Conservation (phyloP, 2,888 invertebrate genomes). For the Xanthorhoe designata region DNA sequence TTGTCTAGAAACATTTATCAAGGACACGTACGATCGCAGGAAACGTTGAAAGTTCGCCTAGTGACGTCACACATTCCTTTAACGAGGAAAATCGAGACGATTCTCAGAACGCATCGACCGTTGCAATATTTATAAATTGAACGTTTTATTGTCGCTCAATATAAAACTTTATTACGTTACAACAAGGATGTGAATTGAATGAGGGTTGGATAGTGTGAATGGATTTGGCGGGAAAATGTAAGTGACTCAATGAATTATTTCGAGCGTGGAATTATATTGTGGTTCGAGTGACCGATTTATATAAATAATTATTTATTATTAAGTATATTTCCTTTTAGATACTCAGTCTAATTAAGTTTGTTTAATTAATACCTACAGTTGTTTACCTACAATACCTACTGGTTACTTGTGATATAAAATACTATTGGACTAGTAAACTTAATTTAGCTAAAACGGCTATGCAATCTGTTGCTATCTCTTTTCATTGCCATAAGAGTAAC, state of each 20-base stretch:
- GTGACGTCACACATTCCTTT: slow-evolving; percentile 81
- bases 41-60: slow-evolving; percentile 16
- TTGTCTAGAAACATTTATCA: background rate
- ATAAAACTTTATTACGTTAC: background rate
- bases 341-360: background rate
- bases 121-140: slow-evolving; percentile 71
- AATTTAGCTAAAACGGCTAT: too few species aligned
- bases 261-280: slow-evolving; percentile 5
- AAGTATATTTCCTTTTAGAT: background rate
- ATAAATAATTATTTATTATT: background rate
- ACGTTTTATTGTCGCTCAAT: background rate
- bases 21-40: slow-evolving; percentile 13
- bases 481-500: too few species aligned
- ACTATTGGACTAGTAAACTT: too few species aligned
- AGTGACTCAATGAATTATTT: slow-evolving; percentile 19
- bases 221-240: slow-evolving; percentile 27
- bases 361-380: too few species aligned
- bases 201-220: slow-evolving; percentile 5
- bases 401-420: too few species aligned
- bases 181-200: slow-evolving; percentile 5
- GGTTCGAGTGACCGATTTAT: slow-evolving; percentile 5
- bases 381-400: too few species aligned
- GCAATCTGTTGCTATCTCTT: too few species aligned
- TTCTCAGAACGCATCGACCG: slow-evolving; percentile 75
- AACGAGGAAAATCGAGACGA: slow-evolving; percentile 76